Conservation (phyloP, 2,113 vertebrate species). For the Megalops atlanticus region DNA sequence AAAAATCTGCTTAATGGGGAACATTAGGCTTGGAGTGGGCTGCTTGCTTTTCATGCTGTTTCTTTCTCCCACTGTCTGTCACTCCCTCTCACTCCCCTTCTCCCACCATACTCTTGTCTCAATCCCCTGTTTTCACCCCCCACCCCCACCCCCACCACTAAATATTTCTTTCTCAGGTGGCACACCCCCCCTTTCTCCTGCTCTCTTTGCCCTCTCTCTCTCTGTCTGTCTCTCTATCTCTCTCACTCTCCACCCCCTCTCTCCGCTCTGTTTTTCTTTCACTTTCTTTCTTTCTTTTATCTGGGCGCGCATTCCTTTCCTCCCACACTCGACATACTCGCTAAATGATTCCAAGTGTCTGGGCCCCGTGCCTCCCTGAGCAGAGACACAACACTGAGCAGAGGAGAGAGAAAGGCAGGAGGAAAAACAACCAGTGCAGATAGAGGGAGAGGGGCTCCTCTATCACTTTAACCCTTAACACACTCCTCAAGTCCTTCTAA, state of each 20-base stretch:
- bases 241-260: constrained; percentile 60
- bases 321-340: constrained; percentile 75
- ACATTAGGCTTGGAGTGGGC: constrained; percentile 75
- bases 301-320: constrained; percentile 77
- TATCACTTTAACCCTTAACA: constrained; percentile 1
- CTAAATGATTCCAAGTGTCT: constrained; percentile 81
- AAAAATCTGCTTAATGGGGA: constrained; percentile 73
- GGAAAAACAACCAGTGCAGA: constrained; percentile 59
- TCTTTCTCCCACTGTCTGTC: constrained; percentile 34
- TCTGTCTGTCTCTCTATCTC: constrained; percentile 54
- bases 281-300: constrained; percentile 73
- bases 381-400: constrained; percentile 36
- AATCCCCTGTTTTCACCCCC: constrained; percentile 25
- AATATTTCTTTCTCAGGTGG: constrained; percentile 59
- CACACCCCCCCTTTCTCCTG: constrained; percentile 21
- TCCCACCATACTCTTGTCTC: constrained; percentile 37
- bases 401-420: neutral
- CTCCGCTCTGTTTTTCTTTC: constrained; percentile 72
- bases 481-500: neutral
- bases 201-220: constrained; percentile 51
- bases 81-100: constrained; percentile 31
- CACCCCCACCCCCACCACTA: constrained; percentile 25
- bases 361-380: constrained; percentile 66
- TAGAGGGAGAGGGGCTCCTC: constrained; percentile 33
- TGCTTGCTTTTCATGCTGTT: constrained; percentile 61